Conservation (phyloP, 2,113 vertebrate species). For the Chrysochloris asiatica region DNA sequence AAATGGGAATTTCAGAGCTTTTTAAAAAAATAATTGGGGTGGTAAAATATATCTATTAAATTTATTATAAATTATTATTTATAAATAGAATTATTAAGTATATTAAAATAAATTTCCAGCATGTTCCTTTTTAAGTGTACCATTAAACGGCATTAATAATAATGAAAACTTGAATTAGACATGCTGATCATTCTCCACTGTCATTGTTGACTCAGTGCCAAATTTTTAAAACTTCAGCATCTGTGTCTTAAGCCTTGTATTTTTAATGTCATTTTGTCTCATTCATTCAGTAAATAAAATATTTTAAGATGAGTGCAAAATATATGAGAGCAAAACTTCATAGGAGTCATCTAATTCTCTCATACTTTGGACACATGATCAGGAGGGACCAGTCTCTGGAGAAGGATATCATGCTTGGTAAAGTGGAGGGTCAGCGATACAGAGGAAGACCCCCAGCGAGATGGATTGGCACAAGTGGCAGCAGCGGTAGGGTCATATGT, state of each 20-base stretch:
- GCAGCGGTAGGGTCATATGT: too few relatives aligned
- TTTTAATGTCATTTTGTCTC: slow-evolving; percentile 43
- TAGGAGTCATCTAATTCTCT: background rate
- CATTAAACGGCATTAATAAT: background rate
- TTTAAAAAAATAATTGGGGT: background rate
- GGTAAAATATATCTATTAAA: background rate
- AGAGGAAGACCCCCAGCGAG: too few relatives aligned
- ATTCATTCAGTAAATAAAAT: slow-evolving; percentile 19
- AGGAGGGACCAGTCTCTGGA: too few relatives aligned
- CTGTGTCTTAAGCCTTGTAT: background rate
- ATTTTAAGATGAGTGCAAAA: slow-evolving; percentile 1
- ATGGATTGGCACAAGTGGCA: too few relatives aligned
- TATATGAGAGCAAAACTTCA: slow-evolving; percentile 13
- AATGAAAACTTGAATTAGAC: background rate
- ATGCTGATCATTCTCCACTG: background rate
- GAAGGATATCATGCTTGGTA: too few relatives aligned
- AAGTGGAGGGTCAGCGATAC: too few relatives aligned
- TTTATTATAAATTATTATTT: too few relatives aligned
- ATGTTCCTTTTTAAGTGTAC: background rate
- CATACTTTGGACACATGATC: too few relatives aligned
- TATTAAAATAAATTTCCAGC: too few relatives aligned
- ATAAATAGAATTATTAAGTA: too few relatives aligned
- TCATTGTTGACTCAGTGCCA: background rate
- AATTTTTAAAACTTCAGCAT: slow-evolving; percentile 3
- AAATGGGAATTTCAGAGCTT: background rate